Percentiles rank a stretch among this genome's conserved stretches.
Evolutionary conservation across 2,797 vertebrate species (phyloP).

Genomic region (Syngnathus rostellatus): DNA sequence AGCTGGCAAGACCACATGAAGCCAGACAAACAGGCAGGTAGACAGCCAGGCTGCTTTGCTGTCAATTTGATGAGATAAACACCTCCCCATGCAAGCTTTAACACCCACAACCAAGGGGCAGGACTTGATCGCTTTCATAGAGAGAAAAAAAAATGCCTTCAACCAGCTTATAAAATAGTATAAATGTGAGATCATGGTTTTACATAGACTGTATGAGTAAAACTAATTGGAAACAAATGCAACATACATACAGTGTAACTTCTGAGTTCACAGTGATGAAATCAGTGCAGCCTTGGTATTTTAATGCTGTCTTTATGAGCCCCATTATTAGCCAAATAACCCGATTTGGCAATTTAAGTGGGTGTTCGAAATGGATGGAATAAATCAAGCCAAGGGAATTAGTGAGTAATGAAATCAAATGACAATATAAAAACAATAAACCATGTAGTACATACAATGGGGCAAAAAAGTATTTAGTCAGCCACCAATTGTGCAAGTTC

Average conservation of each 20-base stretch:
- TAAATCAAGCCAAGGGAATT: background rate
- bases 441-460: background rate
- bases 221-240: background rate
- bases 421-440: background rate
- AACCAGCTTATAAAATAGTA: background rate
- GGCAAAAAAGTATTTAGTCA: too few species aligned
- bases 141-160: background rate
- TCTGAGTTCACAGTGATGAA: background rate
- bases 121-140: constrained; percentile 9
- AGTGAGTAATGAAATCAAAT: background rate
- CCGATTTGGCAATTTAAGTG: background rate
- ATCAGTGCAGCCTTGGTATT: background rate
- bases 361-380: background rate
- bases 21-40: constrained; percentile 44
- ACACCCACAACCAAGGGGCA: constrained; percentile 11
- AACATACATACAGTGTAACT: background rate
- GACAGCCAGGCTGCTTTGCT: constrained; percentile 38
- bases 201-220: background rate
- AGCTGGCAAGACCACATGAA: constrained; percentile 40
- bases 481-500: too few species aligned
- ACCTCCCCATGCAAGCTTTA: constrained; percentile 28
- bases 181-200: background rate
- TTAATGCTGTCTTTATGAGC: background rate
- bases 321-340: too few species aligned
- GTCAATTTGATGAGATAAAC: constrained; percentile 46